A percentile compares a stretch with the other conserved stretches of the same genome.
phyloP scores from a whole-genome alignment of 2,888 invertebrate species.

The Quadroppia sp. region DNA sequence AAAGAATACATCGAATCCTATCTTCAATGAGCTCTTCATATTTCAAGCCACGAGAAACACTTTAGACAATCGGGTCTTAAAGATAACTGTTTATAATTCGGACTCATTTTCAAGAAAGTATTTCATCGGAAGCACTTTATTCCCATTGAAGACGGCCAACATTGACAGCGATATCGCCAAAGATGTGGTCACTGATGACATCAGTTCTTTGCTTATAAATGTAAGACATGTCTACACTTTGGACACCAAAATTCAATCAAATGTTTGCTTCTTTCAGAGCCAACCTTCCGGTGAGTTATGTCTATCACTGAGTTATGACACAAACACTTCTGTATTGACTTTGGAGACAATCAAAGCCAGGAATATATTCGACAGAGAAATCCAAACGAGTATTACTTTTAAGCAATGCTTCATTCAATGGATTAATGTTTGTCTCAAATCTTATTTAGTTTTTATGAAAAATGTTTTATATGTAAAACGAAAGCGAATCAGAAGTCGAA shows the following conservation, averaged over 20 bases:
- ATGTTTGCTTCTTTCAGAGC: too few species aligned
- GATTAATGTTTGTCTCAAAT: neutral
- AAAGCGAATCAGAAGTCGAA: constrained; percentile 51
- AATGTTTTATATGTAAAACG: constrained; percentile 51
- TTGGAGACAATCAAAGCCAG: constrained; percentile 47
- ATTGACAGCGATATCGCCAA: constrained; percentile 39
- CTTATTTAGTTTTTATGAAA: constrained; percentile 49
- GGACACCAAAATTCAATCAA: too few species aligned
- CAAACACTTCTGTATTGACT: constrained; percentile 49
- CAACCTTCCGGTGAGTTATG: constrained; percentile 46
- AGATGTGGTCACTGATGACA: constrained; percentile 50
- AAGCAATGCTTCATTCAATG: neutral
- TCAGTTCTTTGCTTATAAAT: constrained; percentile 50
- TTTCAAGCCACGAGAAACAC: constrained; percentile 47
- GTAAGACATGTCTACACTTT: constrained; percentile 45
- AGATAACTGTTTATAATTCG: constrained; percentile 53
- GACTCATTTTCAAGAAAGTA: constrained; percentile 53
- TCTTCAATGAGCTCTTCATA: constrained; percentile 52
- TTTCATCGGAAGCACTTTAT: constrained; percentile 52
- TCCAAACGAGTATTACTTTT: constrained; percentile 14
- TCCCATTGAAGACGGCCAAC: constrained; percentile 50
- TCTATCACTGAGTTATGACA: constrained; percentile 47
- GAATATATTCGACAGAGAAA: constrained; percentile 45
- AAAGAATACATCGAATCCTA: constrained; percentile 51
- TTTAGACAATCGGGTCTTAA: constrained; percentile 46